Base-by-base conservation (phyloP, 2,888 invertebrate species). In the Lasius fuliginosus region DNA sequence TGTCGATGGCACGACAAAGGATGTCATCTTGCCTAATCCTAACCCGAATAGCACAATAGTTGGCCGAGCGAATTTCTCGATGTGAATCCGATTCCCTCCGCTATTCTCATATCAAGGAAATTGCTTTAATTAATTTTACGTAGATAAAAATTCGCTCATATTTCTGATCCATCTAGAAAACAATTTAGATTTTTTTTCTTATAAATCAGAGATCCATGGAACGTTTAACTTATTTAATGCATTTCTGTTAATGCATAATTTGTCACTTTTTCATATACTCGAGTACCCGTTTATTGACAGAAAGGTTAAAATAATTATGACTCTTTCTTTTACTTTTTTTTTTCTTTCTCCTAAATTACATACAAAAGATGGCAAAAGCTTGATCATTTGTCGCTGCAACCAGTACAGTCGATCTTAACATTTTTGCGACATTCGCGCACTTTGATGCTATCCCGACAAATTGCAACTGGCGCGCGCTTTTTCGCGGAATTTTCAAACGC, bases 1-100 rank as follows among this genome's bases (percentile, higher is more conserved):
- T 33, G 60, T 62, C 67, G 82, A 83, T 60, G 82, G 60, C 18
- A 27, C 30, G 68, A 83, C 83, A 83, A 83, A 83, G 40, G 82
- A 62, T 53, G 73, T 60, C 46, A 60, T 81, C 79, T 81, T 60
- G 73, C n/a, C 60, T 46, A 33, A 73, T 77, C 71, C 58, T 23
- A 23, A 23, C 18, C 27, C 73, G 60, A 60, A 69, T 71, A 42
- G 71, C 42, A 71, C 58, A 73, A 79, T 71, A 60, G 60, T 46
- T 79, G 42, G 12, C 58, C 58, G 46, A 71, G 23, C 58, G 40
- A 46, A 68, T 30, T 60, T 60, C 18, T 33, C 71, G 15, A 71
- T n/a, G 11, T 79, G 46, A 79, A 79, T 60, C 33, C 9, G 46
- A 60, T 71, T 49, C 9, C 33, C 46, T 12, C 67, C 23, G n/a